Evolutionary conservation across 92 coral and sea anemone genomes (phyloP), one percentile per base, ranked within the genome.

Genomic region (Actinernus sp.): DNA sequence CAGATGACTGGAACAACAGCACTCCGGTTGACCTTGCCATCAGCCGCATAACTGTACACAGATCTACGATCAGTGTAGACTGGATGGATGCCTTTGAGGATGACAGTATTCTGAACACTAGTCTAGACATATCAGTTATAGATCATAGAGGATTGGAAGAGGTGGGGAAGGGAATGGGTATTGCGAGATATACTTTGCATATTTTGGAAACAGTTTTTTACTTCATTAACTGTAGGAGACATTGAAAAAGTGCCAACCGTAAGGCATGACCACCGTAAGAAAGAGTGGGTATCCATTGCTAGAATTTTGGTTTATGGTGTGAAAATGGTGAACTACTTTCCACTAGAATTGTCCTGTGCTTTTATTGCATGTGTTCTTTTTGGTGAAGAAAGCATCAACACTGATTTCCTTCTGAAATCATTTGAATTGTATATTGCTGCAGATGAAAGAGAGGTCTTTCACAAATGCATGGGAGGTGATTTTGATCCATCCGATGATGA

Each of bases 401-500:
- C 65, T 7, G 45, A 44, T 24, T 58, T 46, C 33, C 77, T 67
- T 46, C 65, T 78, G 29, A 70, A 67, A 52, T 55, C 85, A 36
- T 69, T 79, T 69, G 31, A 3, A 13, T 49, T 61, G 38, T 61
- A 68, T 43, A 24, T 69, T 17, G 31, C 71, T 47, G 32, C 27
- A 46, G 58, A 69, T 40, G 86, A 69, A 46, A 72, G 60, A 69
- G 71, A 68, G 25, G 63, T 58, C 28, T 57, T 69, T 3, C 60
- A 26, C 21, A 49, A 79, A 58, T 68, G 70, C 29, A 60, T 20
- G 11, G 47, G 33, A 48, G 39, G 33, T 46, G 71, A 69, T 44
- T 79, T 68, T 25, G 79, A 79, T 2, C 16, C 56, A 30, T 49
- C 39, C 50, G 72, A 79, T 41, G 73, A 68, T 58, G 73, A 79